Evolutionary conservation across 2,797 vertebrate species (phyloP).

Genomic region (Hafferia zeledoni): DNA sequence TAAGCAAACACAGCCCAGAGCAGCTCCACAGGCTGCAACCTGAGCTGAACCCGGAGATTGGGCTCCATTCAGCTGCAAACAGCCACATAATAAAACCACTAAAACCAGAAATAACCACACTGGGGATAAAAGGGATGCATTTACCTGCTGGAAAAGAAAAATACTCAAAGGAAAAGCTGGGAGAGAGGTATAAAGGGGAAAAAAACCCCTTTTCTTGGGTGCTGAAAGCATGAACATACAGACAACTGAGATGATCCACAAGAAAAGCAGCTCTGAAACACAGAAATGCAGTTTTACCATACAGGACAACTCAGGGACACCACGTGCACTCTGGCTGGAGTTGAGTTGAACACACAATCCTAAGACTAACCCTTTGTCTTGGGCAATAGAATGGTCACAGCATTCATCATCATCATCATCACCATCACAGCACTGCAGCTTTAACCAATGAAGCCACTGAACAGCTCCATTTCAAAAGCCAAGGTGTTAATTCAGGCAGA

Average conservation of each 20-base stretch:
- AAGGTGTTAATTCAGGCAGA: neutral
- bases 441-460: neutral
- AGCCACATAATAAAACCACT: neutral
- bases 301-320: neutral
- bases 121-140: neutral
- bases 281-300: neutral
- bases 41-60: neutral
- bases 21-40: slow-evolving; percentile 1
- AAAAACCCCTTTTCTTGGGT: neutral
- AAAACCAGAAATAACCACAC: slow-evolving; percentile 17
- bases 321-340: neutral
- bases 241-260: neutral
- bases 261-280: neutral
- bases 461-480: neutral
- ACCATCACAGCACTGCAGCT: neutral
- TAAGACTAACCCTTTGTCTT: neutral
- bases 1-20: neutral
- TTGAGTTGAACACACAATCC: neutral
- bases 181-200: neutral
- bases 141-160: neutral
- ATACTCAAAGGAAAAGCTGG: neutral
- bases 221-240: neutral
- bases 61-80: slow-evolving; percentile 54
- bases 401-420: too few species aligned
- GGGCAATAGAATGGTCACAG: neutral